A percentile compares a stretch with the other conserved stretches of the same genome.
Evolutionary conservation across 2,888 invertebrate species (phyloP).

Genomic region (Dinocampus coccinellae): DNA sequence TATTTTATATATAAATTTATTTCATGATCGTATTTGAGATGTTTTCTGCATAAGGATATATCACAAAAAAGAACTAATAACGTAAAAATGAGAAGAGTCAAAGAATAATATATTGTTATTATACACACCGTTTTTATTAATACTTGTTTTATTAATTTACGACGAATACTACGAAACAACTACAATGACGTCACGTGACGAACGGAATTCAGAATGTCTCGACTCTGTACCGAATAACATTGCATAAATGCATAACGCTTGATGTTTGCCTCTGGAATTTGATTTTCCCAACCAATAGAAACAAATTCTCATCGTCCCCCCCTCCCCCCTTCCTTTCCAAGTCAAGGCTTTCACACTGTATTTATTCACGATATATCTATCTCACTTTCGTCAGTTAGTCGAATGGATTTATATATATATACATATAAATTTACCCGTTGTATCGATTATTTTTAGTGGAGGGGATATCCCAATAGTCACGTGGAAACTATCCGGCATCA

Average conservation of each 20-base stretch:
- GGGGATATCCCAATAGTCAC: neutral
- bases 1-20: no score
- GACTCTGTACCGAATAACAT: slow-evolving; percentile 23
- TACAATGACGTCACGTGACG: slow-evolving; percentile 20
- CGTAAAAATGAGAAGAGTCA: neutral
- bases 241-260: slow-evolving; percentile 31
- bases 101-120: slow-evolving; percentile 28
- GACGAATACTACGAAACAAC: neutral
- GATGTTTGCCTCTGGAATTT: slow-evolving; percentile 29
- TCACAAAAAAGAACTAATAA: neutral
- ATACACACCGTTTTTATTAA: neutral
- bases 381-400: neutral
- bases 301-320: slow-evolving; percentile 2
- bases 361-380: neutral
- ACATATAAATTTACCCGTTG: neutral
- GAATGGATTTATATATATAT: neutral
- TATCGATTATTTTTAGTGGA: neutral
- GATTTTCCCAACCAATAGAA: slow-evolving; percentile 21
- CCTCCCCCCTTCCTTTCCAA: neutral
- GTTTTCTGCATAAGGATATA: no score
- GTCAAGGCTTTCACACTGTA: neutral
- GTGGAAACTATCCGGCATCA: neutral
- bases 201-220: slow-evolving; percentile 29
- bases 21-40: no score
- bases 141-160: no score